A percentile compares a stretch with the other conserved stretches of the same genome.
Conservation (phyloP, 2,113 vertebrate species). For the Tenebrosternarchus preto region DNA sequence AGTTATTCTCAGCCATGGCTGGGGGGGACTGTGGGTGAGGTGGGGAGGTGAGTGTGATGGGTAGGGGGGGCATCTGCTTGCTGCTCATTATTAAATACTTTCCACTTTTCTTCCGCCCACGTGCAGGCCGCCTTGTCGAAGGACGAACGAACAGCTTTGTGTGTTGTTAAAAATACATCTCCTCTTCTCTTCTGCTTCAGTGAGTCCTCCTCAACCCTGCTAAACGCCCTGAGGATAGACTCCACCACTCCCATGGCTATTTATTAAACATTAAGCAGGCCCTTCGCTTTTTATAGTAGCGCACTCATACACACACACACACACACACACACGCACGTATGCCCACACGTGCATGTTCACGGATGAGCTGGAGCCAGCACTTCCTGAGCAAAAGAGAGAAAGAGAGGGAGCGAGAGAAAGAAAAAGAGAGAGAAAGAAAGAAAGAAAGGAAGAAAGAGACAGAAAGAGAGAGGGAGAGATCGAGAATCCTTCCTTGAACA, state of each 20-base stretch:
- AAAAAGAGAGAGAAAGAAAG: not conserved
- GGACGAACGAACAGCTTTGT: slow-evolving; percentile 42
- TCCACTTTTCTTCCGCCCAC: slow-evolving; percentile 9
- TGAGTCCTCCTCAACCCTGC: not conserved
- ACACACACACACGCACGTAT: not conserved
- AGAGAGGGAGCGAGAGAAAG: too few species aligned
- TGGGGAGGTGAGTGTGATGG: too few species aligned
- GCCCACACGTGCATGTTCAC: too few species aligned
- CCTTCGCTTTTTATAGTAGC: slow-evolving; percentile 27
- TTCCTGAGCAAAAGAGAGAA: too few species aligned
- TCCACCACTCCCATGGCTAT: slow-evolving; percentile 36
- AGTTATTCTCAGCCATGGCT: slow-evolving; percentile 16
- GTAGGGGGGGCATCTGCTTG: not conserved
- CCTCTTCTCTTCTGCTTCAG: slow-evolving; percentile 7
- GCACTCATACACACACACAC: slow-evolving; percentile 9
- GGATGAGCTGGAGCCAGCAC: too few species aligned
- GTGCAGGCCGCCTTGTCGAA: slow-evolving; percentile 1
- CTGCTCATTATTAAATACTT: not conserved
- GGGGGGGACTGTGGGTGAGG: too few species aligned
- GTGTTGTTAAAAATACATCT: slow-evolving; percentile 41
- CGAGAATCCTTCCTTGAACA: slow-evolving; percentile 27
- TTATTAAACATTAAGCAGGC: slow-evolving; percentile 48
- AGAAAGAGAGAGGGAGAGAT: not conserved
- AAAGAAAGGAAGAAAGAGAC: not conserved
- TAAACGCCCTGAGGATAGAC: slow-evolving; percentile 33